A percentile compares a stretch with the other conserved stretches of the same genome.
Conservation (phyloP, 2,113 vertebrate genomes). For the Fulmarus glacialis region DNA sequence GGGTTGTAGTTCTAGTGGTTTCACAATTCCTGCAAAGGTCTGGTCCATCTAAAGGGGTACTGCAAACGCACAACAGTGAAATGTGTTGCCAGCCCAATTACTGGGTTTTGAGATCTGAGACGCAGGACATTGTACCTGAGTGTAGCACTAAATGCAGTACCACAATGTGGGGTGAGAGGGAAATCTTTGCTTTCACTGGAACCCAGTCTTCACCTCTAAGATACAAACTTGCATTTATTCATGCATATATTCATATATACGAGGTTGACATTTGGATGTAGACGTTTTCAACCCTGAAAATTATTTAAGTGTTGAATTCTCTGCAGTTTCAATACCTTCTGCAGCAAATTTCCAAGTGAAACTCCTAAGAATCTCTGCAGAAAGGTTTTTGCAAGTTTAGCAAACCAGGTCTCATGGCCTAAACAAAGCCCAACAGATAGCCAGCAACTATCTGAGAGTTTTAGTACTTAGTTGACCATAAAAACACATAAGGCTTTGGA, state of each 20-base stretch:
- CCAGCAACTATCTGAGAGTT: background rate
- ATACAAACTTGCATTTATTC: background rate
- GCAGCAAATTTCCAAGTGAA: background rate
- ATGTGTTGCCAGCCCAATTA: too few species aligned
- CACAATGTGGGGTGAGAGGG: background rate
- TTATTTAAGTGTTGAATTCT: background rate
- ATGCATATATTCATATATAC: background rate
- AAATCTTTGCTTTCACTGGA: background rate
- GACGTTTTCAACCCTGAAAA: background rate
- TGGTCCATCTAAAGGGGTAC: background rate
- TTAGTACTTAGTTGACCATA: background rate
- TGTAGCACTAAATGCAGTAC: background rate
- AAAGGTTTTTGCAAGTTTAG: background rate
- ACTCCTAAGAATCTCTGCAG: background rate
- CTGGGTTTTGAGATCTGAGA: background rate
- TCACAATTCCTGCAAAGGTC: background rate
- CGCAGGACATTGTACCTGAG: accelerated
- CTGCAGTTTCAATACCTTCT: background rate
- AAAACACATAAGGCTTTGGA: background rate
- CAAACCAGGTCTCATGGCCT: background rate
- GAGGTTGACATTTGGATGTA: background rate
- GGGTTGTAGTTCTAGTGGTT: background rate
- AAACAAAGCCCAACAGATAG: background rate
- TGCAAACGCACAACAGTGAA: background rate
- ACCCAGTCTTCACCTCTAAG: background rate